Evolutionary conservation across 2,797 vertebrate species (phyloP), one percentile per base, ranked within the genome.

Genomic region (Mionectes olivaceus): DNA sequence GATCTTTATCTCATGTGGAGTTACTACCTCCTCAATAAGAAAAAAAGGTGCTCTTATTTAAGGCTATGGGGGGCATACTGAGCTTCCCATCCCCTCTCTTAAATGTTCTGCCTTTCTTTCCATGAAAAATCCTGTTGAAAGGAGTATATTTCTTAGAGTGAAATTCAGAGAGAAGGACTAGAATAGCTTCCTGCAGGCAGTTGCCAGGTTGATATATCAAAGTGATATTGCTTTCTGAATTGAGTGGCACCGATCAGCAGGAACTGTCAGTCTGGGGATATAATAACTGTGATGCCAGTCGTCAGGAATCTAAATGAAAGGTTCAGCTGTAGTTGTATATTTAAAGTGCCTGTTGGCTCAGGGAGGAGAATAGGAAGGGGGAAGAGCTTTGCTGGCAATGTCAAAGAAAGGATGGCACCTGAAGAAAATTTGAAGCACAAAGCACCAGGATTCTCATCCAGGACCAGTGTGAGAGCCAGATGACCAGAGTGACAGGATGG

Each of bases 161-260:
- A 94, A 96, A 96, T 89, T 90, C 95, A 91, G 90, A 95, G 86
- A 91, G 71, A 88, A 90, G 65, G 87, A 95, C 93, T 94, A 97
- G 93, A 95, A 96, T 92, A 96, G 92, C 81, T 95, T 96, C 91
- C 94, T 91, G 91, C 95, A 95, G 93, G 92, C 94, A 93, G 85
- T 90, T 96, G 93, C 95, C 93, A 95, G 90, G 89, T 92, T 96
- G 95, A 93, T 95, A 88, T 86, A 95, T 94, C 92, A 96, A 93
- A 95, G 93, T 0, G 24, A 93, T 91, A 71, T 83, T 96, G 73
- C 88, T 95, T 80, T 89, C 90, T 94, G 93, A 92, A 87, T 95
- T 96, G 95, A 97, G 85, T 96, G 94, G 92, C 95, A 95, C 89
- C 93, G 89, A 96, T 96, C 96, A 95, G 91, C 93, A 95, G 89